Evolutionary conservation across 2,888 invertebrate genomes (phyloP), one percentile per base, ranked within the genome.

Genomic region (Epiblema foenella): DNA sequence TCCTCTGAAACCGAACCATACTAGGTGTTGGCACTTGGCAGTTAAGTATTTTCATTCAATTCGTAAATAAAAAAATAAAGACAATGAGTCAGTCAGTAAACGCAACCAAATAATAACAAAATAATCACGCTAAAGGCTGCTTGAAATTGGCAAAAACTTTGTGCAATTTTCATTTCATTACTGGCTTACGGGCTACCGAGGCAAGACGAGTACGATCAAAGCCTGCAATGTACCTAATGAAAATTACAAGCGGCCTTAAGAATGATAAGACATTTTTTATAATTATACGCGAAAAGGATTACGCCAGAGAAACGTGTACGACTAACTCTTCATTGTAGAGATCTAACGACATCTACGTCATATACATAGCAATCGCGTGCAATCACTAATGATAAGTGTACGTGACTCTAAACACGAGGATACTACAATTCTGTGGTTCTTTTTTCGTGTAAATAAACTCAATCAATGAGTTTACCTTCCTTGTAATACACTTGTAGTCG

Each of bases 321-420:
- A 33, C 17, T 42, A 46, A 42, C 17, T 54, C 64, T 70, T 52
- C 37, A 49, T 60, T 54, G 57, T 37, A 39, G 17, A 63, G 33
- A 59, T 66, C 56, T 66, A 66, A 56, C 56, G 60, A 58, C 18
- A 39, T 29, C 49, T 57, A 66, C 70, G 70, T 71, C 60, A 71
- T 5, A 24, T 24, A 24, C 24, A 24, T 24, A 17, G 54, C 46
- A 37, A 60, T 70, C 66, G 60, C 60, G 24, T 71, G 46, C 66
- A 66, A 66, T 71, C 60, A 60, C 66, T 33, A 66, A 69, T 56
- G 72, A 73, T 69, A 73, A 69, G 60, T 64, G 60, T 73, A 73
- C 73, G 73, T 73, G 73, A 69, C 73, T 60, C 46, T 18, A 39
- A 56, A 62, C 69, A 73, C 69, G 70, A 63, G 52, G 33, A 65